phyloP scores from a whole-genome alignment of 35 echinoderm and acorn worm genomes.

The Strongylocentrotus purpuratus region DNA sequence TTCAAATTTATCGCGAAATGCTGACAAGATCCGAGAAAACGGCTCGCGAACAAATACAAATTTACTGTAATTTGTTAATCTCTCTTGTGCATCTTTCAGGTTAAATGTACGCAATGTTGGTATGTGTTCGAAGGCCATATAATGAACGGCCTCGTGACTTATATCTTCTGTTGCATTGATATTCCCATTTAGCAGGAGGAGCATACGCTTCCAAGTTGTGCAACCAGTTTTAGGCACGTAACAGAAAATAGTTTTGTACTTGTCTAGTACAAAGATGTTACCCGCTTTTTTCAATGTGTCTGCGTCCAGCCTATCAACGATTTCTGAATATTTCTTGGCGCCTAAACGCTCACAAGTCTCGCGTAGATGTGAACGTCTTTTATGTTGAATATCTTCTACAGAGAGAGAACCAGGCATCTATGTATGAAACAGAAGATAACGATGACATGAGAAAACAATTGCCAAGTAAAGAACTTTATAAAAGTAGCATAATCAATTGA shows the following conservation, averaged over 20 bases:
- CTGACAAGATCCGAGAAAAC: slow-evolving; percentile 60
- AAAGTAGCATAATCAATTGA: too few relatives aligned
- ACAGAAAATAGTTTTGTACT: slow-evolving; percentile 71
- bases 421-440: neutral
- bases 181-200: slow-evolving; percentile 47
- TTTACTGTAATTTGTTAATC: slow-evolving; percentile 65
- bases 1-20: slow-evolving; percentile 71
- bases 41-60: slow-evolving; percentile 77
- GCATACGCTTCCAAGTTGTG: slow-evolving; percentile 71
- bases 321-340: neutral
- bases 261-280: slow-evolving; percentile 60
- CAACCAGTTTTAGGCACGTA: slow-evolving; percentile 78
- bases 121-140: neutral
- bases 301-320: neutral
- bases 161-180: slow-evolving; percentile 8
- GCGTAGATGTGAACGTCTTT: neutral
- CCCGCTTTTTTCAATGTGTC: neutral
- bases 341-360: neutral
- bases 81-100: slow-evolving; percentile 24
- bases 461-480: too few relatives aligned
- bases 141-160: neutral
- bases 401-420: neutral
- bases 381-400: neutral
- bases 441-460: too few relatives aligned
- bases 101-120: slow-evolving; percentile 27